These are phyloP conservation scores for Doris montereyensis DNA, from an alignment of 2,888 invertebrate genomes.

Conservation along the genomic window DNA sequence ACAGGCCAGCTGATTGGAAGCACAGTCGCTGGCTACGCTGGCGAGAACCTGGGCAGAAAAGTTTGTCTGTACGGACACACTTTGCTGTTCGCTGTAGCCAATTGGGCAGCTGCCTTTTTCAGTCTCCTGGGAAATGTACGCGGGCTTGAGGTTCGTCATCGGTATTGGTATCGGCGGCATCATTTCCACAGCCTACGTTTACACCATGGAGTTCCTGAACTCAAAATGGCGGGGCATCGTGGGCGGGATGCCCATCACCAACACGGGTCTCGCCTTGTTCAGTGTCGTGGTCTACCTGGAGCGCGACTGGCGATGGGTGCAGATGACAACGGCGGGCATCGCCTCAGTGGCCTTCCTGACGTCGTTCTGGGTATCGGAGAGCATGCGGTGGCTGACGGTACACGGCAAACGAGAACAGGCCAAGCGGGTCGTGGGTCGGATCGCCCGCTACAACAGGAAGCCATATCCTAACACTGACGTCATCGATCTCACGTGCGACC, in stretches of 20 bases:
- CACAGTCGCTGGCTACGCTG: conserved; percentile 55
- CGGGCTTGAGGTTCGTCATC: conserved; percentile 49
- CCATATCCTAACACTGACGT: conserved; percentile 42
- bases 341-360: conserved; percentile 18
- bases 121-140: conserved; percentile 55
- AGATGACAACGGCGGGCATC: conserved; percentile 36
- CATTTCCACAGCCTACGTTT: conserved; percentile 36
- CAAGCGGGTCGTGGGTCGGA: conserved; percentile 39
- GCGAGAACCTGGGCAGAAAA: conserved; percentile 52
- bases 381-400: conserved; percentile 48
- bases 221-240: conserved; percentile 37
- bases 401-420: conserved; percentile 45
- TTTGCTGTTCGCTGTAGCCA: conserved; percentile 44
- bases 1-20: conserved; percentile 66
- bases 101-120: conserved; percentile 50
- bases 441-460: conserved; percentile 45
- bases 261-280: conserved; percentile 40
- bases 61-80: conserved; percentile 48
- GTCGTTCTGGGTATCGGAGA: conserved; percentile 46
- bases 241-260: conserved; percentile 42
- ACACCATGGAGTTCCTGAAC: conserved; percentile 45
- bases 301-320: conserved; percentile 42
- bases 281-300: conserved; percentile 38
- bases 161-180: conserved; percentile 42
- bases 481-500: no score